A percentile compares a stretch with the other conserved stretches of the same genome.
Evolutionary conservation across 2,888 invertebrate genomes (phyloP).

Genomic region (Polydrusus cervinus): DNA sequence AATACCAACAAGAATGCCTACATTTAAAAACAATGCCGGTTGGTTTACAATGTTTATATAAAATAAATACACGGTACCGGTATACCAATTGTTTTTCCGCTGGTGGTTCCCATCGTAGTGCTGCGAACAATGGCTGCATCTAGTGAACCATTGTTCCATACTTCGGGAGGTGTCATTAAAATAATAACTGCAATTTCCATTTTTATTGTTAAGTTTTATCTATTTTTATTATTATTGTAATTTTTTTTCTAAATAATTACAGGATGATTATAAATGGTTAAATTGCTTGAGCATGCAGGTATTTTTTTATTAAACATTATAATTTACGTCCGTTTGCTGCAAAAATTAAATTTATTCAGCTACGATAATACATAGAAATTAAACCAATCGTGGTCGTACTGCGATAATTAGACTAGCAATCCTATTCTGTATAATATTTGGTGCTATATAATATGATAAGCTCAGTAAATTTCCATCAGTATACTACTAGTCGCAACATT

Average conservation of each 20-base stretch:
- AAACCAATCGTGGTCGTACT: neutral
- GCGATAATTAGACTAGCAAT: no score
- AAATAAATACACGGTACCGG: conserved; percentile 51
- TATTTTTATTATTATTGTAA: conserved; percentile 22
- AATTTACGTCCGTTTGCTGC: neutral
- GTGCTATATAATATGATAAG: no score
- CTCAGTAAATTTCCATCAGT: no score
- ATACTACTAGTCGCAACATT: no score
- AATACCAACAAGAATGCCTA: conserved; percentile 40
- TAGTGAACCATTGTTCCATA: conserved; percentile 53
- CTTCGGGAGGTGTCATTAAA: conserved; percentile 51
- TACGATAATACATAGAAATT: neutral
- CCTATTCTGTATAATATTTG: no score
- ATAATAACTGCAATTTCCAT: conserved; percentile 54
- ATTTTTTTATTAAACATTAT: conserved; percentile 8
- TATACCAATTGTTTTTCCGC: conserved; percentile 52
- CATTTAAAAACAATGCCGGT: conserved; percentile 50
- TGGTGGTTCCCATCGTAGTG: conserved; percentile 47
- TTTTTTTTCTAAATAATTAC: conserved; percentile 34
- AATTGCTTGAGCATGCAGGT: conserved; percentile 1
- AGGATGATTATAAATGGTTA: conserved; percentile 39
- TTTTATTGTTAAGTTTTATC: conserved; percentile 40
- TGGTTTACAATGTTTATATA: conserved; percentile 50
- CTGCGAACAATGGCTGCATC: conserved; percentile 52
- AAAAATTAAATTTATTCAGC: neutral